These are phyloP conservation scores for Macrophya alboannulata DNA, from an alignment of 2,888 invertebrate genomes.

Conservation along the genomic window DNA sequence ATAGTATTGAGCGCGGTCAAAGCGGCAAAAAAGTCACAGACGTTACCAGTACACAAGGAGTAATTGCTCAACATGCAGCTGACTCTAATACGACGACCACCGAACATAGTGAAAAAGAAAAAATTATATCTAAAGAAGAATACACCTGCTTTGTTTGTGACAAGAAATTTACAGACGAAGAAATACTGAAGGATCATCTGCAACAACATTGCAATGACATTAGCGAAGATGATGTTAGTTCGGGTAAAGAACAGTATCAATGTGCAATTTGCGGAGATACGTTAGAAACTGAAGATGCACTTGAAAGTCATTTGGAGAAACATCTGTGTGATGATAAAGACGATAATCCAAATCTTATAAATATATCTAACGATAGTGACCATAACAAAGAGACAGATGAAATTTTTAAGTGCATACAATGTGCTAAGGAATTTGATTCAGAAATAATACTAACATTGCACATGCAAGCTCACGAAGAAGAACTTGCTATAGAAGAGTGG, in stretches of 20 bases:
- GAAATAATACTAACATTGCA: constrained; percentile 75
- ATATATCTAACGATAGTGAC: constrained; percentile 65
- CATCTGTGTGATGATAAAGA: constrained; percentile 76
- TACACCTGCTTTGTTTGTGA: constrained; percentile 77
- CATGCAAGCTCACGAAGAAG: constrained; percentile 75
- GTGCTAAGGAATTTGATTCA: constrained; percentile 70
- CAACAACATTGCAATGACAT: constrained; percentile 77
- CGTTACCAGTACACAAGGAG: constrained; percentile 47
- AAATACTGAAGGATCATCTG: constrained; percentile 76
- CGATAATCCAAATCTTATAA: constrained; percentile 75
- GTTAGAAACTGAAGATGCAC: constrained; percentile 72
- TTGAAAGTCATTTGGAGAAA: constrained; percentile 74
- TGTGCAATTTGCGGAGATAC: constrained; percentile 76
- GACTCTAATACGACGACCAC: constrained; percentile 23
- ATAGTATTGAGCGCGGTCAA: constrained; percentile 56
- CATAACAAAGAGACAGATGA: constrained; percentile 38
- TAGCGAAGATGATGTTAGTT: constrained; percentile 69
- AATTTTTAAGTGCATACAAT: constrained; percentile 71
- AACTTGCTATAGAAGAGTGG: constrained; percentile 74
- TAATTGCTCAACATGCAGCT: constrained; percentile 18
- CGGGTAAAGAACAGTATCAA: constrained; percentile 71
- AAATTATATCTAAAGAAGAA: constrained; percentile 28
- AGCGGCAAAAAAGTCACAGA: constrained; percentile 2
- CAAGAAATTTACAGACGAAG: constrained; percentile 75
- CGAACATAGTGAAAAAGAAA: constrained; percentile 9